phyloP scores from a whole-genome alignment of 2,888 invertebrate species.

The Caenorhabditis macrosperma region DNA sequence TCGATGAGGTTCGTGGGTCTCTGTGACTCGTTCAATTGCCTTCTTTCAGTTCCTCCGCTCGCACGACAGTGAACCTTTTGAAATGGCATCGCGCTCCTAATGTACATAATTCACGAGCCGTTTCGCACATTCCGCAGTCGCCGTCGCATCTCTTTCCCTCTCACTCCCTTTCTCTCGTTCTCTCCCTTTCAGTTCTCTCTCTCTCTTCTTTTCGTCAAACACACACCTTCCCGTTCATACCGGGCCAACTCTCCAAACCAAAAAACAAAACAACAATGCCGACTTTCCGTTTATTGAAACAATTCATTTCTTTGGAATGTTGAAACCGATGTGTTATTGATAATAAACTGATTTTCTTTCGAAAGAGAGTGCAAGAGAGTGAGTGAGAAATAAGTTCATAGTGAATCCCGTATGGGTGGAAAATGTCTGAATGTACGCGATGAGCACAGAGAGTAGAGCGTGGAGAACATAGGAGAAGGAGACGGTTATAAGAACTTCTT shows the following conservation, averaged over 20 bases:
- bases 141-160: not conserved
- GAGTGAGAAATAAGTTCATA: not conserved
- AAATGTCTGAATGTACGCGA: slow-evolving; percentile 45
- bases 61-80: not conserved
- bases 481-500: slow-evolving; percentile 58
- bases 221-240: not conserved
- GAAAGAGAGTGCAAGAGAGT: not conserved
- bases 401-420: slow-evolving; percentile 47
- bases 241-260: not conserved
- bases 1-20: slow-evolving; percentile 8
- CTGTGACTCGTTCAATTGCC: not conserved
- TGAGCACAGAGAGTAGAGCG: slow-evolving; percentile 44
- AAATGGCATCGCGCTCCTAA: not conserved
- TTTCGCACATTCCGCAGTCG: not conserved
- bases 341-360: not conserved
- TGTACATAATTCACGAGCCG: not conserved
- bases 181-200: not conserved
- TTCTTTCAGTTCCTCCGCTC: slow-evolving; percentile 1
- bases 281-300: not conserved
- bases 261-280: not conserved
- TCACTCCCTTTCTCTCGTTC: not conserved
- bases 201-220: not conserved
- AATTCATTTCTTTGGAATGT: slow-evolving; percentile 6
- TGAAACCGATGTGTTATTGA: not conserved
- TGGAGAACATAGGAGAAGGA: slow-evolving; percentile 14